These are phyloP conservation scores for Diadromus collaris DNA, from an alignment of 2,888 invertebrate species.

Conservation along the genomic window DNA sequence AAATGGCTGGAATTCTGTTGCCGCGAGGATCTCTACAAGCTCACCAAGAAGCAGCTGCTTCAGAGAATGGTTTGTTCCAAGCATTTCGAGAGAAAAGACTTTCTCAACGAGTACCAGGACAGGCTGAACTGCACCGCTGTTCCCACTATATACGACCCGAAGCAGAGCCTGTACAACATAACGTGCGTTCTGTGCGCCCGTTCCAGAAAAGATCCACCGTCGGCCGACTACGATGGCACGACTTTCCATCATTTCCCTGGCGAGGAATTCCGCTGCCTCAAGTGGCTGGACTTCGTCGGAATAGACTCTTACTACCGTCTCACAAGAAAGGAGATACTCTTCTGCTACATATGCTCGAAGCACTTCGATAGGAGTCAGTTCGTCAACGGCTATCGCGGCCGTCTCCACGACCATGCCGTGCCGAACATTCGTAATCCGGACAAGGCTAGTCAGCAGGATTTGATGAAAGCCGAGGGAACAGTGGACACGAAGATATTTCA, in stretches of 20 bases:
- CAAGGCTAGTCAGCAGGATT: slow-evolving; percentile 59
- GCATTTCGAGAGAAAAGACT: slow-evolving; percentile 75
- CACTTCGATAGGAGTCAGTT: slow-evolving; percentile 77
- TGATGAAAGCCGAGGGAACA: slow-evolving; percentile 58
- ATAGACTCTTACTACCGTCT: slow-evolving; percentile 78
- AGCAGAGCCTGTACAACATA: slow-evolving; percentile 78
- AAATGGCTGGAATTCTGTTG: slow-evolving; percentile 78
- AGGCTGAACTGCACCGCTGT: slow-evolving; percentile 75
- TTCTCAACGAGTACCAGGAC: slow-evolving; percentile 77
- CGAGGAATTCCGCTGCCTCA: slow-evolving; percentile 78
- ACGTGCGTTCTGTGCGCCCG: slow-evolving; percentile 76
- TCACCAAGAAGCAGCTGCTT: slow-evolving; percentile 77
- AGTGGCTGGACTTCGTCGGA: slow-evolving; percentile 79
- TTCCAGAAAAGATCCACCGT: slow-evolving; percentile 74
- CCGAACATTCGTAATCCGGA: slow-evolving; percentile 74
- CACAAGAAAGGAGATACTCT: slow-evolving; percentile 78
- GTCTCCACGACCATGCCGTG: slow-evolving; percentile 74
- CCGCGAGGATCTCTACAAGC: slow-evolving; percentile 77
- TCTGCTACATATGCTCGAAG: slow-evolving; percentile 78
- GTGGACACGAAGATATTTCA: slow-evolving; percentile 52
- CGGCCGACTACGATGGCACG: slow-evolving; percentile 72
- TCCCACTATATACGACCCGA: slow-evolving; percentile 77
- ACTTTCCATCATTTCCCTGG: slow-evolving; percentile 79
- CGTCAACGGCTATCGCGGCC: slow-evolving; percentile 70
- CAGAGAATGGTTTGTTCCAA: slow-evolving; percentile 79